Conservation (phyloP, 1,140 invertebrate species). For the Agrypnia vestita region DNA sequence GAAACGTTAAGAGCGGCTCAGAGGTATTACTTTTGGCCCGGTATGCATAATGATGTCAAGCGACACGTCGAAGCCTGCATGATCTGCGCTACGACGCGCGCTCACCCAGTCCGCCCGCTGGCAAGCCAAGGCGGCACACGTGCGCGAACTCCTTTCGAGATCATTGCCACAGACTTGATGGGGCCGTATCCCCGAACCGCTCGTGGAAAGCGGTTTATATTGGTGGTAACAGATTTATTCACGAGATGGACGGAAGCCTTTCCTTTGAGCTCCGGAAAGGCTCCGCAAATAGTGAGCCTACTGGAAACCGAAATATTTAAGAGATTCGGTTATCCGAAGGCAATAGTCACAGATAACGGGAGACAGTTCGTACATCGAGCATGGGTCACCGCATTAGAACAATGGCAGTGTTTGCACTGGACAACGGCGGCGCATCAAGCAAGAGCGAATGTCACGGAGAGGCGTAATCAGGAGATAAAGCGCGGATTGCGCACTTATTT, state of each 20-base stretch:
- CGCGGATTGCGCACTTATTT: conserved; percentile 12
- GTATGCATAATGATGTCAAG: not conserved
- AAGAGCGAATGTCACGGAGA: not conserved
- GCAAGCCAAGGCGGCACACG: not conserved
- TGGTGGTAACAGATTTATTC: conserved; percentile 19
- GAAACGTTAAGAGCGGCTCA: not conserved
- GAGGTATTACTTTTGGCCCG: not conserved
- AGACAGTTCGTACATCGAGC: not conserved
- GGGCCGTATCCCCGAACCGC: not conserved
- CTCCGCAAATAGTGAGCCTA: not conserved
- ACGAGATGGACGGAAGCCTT: conserved; percentile 39
- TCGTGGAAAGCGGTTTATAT: not conserved
- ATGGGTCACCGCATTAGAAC: not conserved
- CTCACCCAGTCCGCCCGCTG: not conserved
- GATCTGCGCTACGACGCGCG: not conserved
- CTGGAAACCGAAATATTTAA: conserved; percentile 1
- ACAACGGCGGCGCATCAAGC: conserved; percentile 29
- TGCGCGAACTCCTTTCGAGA: not conserved
- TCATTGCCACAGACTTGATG: conserved; percentile 6
- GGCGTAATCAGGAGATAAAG: conserved; percentile 41
- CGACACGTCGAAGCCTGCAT: not conserved
- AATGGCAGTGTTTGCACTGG: conserved; percentile 19
- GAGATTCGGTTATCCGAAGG: conserved; percentile 17
- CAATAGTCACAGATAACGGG: conserved; percentile 23
- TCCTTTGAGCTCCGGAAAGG: not conserved